Conservation (phyloP, 2,113 vertebrate species). For the Numida meleagris region DNA sequence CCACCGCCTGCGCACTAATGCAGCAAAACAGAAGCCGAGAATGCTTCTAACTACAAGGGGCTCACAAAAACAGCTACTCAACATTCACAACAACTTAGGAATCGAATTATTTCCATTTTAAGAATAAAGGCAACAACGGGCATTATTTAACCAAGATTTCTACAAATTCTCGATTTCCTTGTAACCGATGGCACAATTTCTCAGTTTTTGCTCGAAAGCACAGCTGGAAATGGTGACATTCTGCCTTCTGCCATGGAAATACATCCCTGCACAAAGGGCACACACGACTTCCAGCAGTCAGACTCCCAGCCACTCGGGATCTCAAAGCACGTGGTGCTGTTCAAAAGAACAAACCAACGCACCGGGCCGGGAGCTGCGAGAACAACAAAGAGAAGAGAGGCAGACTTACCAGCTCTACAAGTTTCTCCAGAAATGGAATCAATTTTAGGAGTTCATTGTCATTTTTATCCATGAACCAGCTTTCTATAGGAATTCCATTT, state of each 20-base stretch:
- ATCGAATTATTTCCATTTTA: accelerated
- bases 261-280: accelerated
- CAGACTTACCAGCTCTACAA: conserved; percentile 94
- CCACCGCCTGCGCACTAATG: not conserved
- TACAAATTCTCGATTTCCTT: accelerated
- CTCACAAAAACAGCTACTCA: accelerated
- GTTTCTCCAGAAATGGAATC: conserved; percentile 98
- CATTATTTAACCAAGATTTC: not conserved
- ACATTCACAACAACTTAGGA: accelerated
- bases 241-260: not conserved
- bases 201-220: not conserved
- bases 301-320: not conserved
- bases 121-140: not conserved
- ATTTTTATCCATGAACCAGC: conserved; percentile 99
- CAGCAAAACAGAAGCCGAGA: accelerated
- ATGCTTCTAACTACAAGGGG: accelerated
- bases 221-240: not conserved
- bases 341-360: not conserved
- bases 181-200: accelerated
- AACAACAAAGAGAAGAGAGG: not conserved
- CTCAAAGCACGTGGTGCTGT: not conserved
- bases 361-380: not conserved
- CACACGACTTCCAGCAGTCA: not conserved
- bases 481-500: conserved; percentile 99
- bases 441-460: conserved; percentile 98